phyloP scores from a whole-genome alignment of 2,797 vertebrate genomes.

The Ptychobarbus kaznakovi region DNA sequence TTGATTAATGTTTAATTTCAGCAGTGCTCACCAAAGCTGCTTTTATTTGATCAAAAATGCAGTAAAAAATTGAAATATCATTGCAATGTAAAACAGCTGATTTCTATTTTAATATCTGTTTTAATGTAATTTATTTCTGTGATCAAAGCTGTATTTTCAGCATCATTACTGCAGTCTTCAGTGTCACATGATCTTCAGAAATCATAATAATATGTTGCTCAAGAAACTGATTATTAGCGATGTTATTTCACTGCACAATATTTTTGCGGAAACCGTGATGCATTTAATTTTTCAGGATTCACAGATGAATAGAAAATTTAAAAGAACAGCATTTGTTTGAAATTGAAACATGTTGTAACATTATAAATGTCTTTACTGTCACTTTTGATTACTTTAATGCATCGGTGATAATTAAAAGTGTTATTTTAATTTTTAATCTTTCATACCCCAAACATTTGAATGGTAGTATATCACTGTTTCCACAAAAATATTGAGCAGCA shows the following conservation, averaged over 20 bases:
- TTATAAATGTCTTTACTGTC: not conserved
- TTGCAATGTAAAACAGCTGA: accelerated
- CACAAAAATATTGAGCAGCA: not conserved
- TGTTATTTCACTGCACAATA: not conserved
- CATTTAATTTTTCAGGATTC: not conserved
- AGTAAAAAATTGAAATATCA: not conserved
- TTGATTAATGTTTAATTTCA: not conserved
- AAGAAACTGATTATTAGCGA: not conserved
- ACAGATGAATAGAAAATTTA: not conserved
- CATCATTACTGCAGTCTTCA: not conserved
- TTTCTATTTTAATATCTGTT: not conserved
- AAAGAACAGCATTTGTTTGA: not conserved
- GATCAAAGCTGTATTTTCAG: not conserved
- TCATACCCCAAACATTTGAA: not conserved
- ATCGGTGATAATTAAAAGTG: not conserved
- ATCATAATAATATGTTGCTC: not conserved
- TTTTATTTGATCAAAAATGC: not conserved
- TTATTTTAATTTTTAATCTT: not conserved
- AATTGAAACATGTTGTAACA: not conserved
- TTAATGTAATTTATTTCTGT: not conserved
- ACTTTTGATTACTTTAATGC: not conserved
- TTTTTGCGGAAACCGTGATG: not conserved
- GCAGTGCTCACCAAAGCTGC: not conserved
- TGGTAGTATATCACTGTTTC: not conserved
- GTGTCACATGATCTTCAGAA: slow-evolving; percentile 5